Base-by-base conservation (phyloP, 2,888 invertebrate genomes). In the Willowsia nigromaculata region DNA sequence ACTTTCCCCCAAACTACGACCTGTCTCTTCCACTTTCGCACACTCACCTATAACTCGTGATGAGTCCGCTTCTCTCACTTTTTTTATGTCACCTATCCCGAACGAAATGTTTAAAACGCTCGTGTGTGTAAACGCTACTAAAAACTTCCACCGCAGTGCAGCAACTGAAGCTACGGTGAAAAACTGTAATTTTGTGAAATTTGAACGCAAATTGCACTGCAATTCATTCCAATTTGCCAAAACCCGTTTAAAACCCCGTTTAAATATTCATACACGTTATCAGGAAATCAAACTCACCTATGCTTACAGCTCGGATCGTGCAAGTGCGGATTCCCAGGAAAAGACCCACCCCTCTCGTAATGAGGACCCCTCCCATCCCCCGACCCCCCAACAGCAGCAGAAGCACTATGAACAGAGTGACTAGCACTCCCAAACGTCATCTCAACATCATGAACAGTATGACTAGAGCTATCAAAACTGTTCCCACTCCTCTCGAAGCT, bases 301-400 rank as follows among this genome's bases (percentile, higher is more conserved):
- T 89, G 89, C 53, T 89, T 89, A 76, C 89, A 89, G 50, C 74
- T 85, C 4, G 85, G 85, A 50, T 89, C 89, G 27, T 89, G 89
- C 15, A 89, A 50, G 40, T 89, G 89, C 13, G 89, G 89, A 30
- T 89, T 85, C 40, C 89, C 89, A 13, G 89, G 89, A 47, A 89
- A 89, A 5, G 89, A 89, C 25, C 89, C 89, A 40, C 89, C 89
- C 30, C 89, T 18, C 56, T 85, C 82, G 25, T 74, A 89, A n/a
- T 89, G 89, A 13, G 22, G 40, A 9, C 87, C 18, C 9, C 40
- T 37, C 18, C 30, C 50, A 30, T 9, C 56, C 27, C 82, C 27
- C 22, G 74, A 37, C 9, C 82, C 59, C n/a, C 88, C 88, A 5
- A 71, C 50, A 9, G 68, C 85, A 1, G 85, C 81, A 1, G 82